These are phyloP conservation scores for Sigmodon hispidus DNA, from an alignment of 2,113 vertebrate species.

Conservation along the genomic window DNA sequence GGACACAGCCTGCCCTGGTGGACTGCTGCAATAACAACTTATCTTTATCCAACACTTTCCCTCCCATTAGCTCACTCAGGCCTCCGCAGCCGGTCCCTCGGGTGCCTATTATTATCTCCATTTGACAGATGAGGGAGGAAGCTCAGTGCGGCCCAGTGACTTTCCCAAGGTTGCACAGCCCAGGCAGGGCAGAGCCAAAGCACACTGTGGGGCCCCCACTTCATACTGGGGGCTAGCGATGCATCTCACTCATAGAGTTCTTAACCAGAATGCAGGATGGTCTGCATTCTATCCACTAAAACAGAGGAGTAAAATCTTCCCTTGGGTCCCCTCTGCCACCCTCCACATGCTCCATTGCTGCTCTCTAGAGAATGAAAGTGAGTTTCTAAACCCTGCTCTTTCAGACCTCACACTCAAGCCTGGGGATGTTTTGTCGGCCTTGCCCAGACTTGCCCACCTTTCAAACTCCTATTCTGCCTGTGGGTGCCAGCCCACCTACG, in stretches of 20 bases:
- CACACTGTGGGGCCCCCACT: background rate
- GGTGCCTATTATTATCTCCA: constrained; percentile 63
- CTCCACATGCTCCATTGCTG: background rate
- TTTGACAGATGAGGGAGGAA: constrained; percentile 58
- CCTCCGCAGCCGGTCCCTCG: constrained; percentile 18
- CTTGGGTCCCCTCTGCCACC: background rate
- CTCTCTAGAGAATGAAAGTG: background rate
- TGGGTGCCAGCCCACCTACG: background rate
- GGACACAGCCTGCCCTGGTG: constrained; percentile 14
- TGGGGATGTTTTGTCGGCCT: background rate
- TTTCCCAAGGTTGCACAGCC: constrained; percentile 63
- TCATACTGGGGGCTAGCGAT: background rate
- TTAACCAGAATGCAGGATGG: background rate
- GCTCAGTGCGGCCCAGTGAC: constrained; percentile 38
- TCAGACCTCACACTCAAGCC: background rate
- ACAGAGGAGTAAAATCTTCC: background rate
- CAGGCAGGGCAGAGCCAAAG: background rate
- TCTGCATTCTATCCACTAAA: background rate
- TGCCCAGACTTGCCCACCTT: background rate
- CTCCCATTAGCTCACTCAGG: constrained; percentile 69
- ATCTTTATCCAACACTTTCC: constrained; percentile 49
- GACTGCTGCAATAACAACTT: constrained; percentile 55
- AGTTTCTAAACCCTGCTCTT: background rate
- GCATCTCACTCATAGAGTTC: background rate
- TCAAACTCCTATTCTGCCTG: constrained; percentile 14